Evolutionary conservation across 2,797 vertebrate genomes (phyloP).

Genomic region (Hyperoplus immaculatus): DNA sequence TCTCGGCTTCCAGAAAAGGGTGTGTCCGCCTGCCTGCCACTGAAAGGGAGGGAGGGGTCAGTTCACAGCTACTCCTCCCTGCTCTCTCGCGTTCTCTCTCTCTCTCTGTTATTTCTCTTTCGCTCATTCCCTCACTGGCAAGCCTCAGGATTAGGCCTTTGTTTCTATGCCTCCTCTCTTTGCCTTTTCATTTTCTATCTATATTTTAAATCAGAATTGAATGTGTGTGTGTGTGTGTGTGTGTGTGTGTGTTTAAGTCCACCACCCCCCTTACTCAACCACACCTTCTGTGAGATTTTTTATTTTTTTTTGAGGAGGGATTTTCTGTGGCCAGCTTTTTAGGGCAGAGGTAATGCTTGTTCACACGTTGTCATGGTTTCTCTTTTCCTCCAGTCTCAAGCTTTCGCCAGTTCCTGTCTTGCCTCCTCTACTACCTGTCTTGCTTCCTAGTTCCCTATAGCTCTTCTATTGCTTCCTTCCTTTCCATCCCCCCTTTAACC

Average conservation of each 20-base stretch:
- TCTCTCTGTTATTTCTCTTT: conserved; percentile 75
- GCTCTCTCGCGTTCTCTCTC: conserved; percentile 61
- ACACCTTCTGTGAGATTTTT: conserved; percentile 40
- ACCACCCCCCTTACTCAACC: neutral
- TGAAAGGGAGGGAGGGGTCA: conserved; percentile 84
- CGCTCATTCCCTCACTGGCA: conserved; percentile 76
- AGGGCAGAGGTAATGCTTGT: conserved; percentile 59
- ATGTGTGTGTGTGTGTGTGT: conserved; percentile 20
- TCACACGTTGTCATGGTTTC: conserved; percentile 13
- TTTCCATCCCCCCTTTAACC: neutral
- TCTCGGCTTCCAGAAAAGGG: conserved; percentile 82
- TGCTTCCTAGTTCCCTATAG: conserved; percentile 19
- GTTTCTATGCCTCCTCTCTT: conserved; percentile 61
- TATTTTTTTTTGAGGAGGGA: neutral
- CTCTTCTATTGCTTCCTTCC: neutral
- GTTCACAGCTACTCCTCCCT: conserved; percentile 82
- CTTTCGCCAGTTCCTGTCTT: conserved; percentile 43
- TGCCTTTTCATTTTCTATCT: conserved; percentile 41
- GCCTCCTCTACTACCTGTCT: conserved; percentile 48
- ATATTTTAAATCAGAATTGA: conserved; percentile 1
- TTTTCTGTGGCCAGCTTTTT: conserved; percentile 24
- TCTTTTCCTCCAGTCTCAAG: conserved; percentile 31
- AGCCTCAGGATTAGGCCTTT: conserved; percentile 74
- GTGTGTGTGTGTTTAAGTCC: conserved; percentile 18
- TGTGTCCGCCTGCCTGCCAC: conserved; percentile 82